phyloP scores from a whole-genome alignment of 2,888 invertebrate genomes.

The Trilocha varians region DNA sequence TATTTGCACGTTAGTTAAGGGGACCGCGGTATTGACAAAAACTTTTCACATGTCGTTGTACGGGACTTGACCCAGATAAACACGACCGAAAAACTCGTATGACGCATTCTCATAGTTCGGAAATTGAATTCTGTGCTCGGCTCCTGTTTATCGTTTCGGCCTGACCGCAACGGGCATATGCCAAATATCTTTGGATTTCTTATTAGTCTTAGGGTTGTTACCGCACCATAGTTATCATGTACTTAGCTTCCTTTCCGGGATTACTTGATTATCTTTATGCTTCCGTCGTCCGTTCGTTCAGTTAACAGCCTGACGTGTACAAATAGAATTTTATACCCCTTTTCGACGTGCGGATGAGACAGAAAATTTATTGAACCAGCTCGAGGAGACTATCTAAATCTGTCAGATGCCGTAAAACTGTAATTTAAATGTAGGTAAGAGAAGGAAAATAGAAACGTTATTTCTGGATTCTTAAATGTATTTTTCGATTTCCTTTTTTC shows the following conservation, averaged over 20 bases:
- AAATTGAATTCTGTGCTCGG: conserved; percentile 44
- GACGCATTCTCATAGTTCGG: conserved; percentile 39
- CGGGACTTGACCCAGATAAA: conserved; percentile 53
- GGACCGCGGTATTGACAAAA: conserved; percentile 36
- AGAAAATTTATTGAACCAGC: conserved; percentile 3
- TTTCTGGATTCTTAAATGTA: background rate
- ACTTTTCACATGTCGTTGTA: conserved; percentile 46
- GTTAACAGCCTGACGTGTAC: conserved; percentile 6
- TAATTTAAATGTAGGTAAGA: background rate
- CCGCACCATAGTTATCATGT: conserved; percentile 4
- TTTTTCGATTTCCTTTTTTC: conserved; percentile 5
- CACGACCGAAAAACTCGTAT: conserved; percentile 47
- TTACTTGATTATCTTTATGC: conserved; percentile 6
- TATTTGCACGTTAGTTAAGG: conserved; percentile 29
- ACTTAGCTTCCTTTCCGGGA: background rate
- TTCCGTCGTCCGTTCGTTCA: conserved; percentile 5
- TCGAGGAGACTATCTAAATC: background rate
- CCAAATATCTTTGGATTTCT: conserved; percentile 25
- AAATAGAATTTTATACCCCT: conserved; percentile 5
- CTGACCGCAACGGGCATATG: conserved; percentile 23
- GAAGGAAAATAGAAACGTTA: background rate
- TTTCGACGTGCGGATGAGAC: background rate
- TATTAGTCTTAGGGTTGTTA: conserved; percentile 12
- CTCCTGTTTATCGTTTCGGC: conserved; percentile 30
- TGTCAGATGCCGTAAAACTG: background rate